Evolutionary conservation across 1,140 invertebrate genomes (phyloP).

Genomic region (Aphaenogaster rudis): DNA sequence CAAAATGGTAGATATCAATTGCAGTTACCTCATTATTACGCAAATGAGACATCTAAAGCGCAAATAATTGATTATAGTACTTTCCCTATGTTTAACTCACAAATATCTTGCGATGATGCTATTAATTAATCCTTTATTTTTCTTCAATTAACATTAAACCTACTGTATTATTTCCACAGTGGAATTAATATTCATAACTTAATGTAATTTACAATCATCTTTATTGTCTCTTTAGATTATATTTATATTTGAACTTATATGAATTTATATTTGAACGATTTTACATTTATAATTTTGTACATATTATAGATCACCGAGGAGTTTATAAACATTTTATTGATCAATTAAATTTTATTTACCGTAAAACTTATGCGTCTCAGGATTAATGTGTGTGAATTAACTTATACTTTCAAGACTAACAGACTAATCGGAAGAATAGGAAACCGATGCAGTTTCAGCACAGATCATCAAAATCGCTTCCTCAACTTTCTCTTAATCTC

Average conservation of each 20-base stretch:
- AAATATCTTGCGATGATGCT: background rate
- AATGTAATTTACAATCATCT: background rate
- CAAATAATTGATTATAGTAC: background rate
- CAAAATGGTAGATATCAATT: background rate
- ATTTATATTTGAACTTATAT: background rate
- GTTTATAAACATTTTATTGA: background rate
- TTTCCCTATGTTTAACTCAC: conserved; percentile 62
- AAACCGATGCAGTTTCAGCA: conserved; percentile 73
- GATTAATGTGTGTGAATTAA: background rate
- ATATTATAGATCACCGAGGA: background rate
- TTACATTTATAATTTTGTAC: background rate
- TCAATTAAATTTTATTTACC: background rate
- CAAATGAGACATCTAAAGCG: conserved; percentile 27
- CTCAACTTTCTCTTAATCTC: conserved; percentile 77
- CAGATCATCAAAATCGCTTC: conserved; percentile 63
- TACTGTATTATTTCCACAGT: background rate
- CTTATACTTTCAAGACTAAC: background rate
- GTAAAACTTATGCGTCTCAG: background rate
- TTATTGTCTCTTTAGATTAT: background rate
- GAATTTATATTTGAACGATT: background rate
- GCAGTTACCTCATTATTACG: background rate
- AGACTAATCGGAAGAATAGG: background rate
- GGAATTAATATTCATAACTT: background rate
- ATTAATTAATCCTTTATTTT: conserved; percentile 47
- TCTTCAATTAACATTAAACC: background rate